Evolutionary conservation across 37 sponge, comb jelly and placozoan genomes (phyloP).

Genomic region (Eunapius fragilis): DNA sequence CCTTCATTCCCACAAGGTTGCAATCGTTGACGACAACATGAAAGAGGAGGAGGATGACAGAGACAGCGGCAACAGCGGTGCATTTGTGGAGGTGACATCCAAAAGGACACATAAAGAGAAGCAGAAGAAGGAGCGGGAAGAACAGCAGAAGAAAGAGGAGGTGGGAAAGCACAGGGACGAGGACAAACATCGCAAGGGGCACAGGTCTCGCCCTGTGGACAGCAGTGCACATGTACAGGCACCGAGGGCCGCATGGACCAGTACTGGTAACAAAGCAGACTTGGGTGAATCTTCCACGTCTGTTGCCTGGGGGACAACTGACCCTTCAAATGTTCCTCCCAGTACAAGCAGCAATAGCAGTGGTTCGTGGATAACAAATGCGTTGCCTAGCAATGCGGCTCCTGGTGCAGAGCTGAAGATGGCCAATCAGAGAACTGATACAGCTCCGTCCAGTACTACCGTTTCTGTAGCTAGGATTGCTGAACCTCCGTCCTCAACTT

Average conservation of each 20-base stretch:
- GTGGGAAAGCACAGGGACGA: slow-evolving; percentile 25
- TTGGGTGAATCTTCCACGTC: neutral
- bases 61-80: slow-evolving; percentile 7
- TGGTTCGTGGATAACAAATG: neutral
- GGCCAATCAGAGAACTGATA: neutral
- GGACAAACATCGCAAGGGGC: slow-evolving; percentile 5
- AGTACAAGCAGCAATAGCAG: neutral
- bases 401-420: slow-evolving; percentile 54
- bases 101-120: slow-evolving; percentile 63
- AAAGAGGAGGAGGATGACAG: neutral
- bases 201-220: neutral
- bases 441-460: neutral
- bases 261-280: neutral
- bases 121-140: slow-evolving; percentile 42
- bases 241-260: neutral
- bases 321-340: neutral
- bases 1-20: slow-evolving; percentile 46
- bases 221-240: neutral
- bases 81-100: slow-evolving; percentile 65
- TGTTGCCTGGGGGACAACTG: neutral
- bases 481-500: neutral
- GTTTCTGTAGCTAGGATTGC: neutral
- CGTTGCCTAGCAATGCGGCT: slow-evolving; percentile 14
- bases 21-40: slow-evolving; percentile 49
- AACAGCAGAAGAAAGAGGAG: slow-evolving; percentile 37